A percentile compares a stretch with the other conserved stretches of the same genome.
phyloP scores from a whole-genome alignment of 2,797 vertebrate species.

The Numenius phaeopus region DNA sequence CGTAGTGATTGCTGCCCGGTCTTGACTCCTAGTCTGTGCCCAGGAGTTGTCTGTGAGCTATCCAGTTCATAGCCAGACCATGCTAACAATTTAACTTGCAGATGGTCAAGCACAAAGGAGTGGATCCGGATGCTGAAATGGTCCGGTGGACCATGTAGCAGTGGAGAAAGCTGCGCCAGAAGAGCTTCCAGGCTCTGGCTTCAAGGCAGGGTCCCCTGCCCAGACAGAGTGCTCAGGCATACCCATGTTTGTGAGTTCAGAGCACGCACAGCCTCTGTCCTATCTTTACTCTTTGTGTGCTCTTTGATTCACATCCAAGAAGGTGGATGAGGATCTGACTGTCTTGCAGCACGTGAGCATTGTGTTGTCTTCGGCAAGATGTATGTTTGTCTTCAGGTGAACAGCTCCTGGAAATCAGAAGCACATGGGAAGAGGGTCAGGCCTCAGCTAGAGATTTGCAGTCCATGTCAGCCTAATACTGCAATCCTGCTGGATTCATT shows the following conservation, averaged over 20 bases:
- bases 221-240: fast-evolving
- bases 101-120: neutral
- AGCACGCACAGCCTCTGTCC: neutral
- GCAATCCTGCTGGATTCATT: neutral
- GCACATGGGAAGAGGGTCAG: neutral
- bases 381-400: neutral
- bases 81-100: neutral
- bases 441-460: neutral
- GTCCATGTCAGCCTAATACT: neutral
- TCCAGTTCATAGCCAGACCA: neutral
- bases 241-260: neutral
- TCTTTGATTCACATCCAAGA: neutral
- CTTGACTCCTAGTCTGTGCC: neutral
- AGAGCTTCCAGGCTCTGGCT: neutral
- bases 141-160: neutral
- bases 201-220: neutral
- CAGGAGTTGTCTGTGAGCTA: neutral
- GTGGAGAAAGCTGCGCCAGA: neutral
- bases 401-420: neutral
- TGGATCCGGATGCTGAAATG: neutral
- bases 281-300: neutral
- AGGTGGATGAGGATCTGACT: neutral
- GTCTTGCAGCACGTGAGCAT: neutral
- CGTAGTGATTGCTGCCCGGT: fast-evolving
- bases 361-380: neutral